These are phyloP conservation scores for Doris montereyensis DNA, from an alignment of 2,888 invertebrate species.

Conservation along the genomic window DNA sequence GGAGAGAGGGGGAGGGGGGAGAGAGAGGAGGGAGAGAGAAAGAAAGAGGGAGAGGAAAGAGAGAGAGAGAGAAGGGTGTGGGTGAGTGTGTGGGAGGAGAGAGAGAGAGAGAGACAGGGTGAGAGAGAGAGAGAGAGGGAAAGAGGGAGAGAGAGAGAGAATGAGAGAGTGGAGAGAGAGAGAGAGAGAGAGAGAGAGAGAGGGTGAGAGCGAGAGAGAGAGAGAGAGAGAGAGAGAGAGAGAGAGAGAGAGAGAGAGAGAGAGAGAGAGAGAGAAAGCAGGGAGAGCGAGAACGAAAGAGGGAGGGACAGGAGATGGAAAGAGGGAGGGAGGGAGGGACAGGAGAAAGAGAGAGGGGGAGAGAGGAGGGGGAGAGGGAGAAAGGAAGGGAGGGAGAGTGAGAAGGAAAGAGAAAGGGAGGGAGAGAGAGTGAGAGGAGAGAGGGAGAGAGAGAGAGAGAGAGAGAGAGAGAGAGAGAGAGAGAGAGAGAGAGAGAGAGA, in stretches of 20 bases:
- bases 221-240: neutral
- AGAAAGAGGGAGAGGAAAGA: neutral
- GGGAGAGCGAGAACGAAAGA: neutral
- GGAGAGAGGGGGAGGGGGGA: neutral
- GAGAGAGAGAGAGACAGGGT: neutral
- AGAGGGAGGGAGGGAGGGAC: neutral
- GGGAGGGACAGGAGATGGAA: neutral
- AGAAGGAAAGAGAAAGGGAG: neutral
- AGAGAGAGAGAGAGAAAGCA: neutral
- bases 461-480: neutral
- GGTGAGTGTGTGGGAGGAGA: neutral
- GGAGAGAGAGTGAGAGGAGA: too few relatives aligned
- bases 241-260: neutral
- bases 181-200: neutral
- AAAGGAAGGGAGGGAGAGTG: neutral
- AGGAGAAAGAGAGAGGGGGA: neutral
- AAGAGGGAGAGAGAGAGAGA: neutral
- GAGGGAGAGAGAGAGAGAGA: neutral
- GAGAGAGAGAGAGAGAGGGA: neutral
- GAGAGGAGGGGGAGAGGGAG: neutral
- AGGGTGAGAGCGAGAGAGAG: too few relatives aligned
- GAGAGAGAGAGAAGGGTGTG: neutral
- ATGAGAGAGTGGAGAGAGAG: neutral
- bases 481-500: neutral
- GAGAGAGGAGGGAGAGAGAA: neutral